Conservation (phyloP, 2,113 vertebrate species). For the Elephantulus edwardii region DNA sequence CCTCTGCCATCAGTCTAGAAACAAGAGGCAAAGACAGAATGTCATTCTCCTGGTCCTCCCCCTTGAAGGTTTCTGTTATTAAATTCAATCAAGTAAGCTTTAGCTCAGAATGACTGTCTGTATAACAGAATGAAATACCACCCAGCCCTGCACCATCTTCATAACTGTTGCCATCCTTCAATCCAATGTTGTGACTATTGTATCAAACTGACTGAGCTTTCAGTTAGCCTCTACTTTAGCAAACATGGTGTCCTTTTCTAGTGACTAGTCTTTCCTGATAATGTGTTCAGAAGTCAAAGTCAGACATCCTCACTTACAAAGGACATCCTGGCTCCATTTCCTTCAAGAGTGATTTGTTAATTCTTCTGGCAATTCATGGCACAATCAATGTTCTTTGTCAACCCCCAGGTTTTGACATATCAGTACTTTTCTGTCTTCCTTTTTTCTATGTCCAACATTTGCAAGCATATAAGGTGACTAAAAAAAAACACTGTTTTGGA, state of each 20-base stretch:
- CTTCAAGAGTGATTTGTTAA: neutral
- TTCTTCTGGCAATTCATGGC: neutral
- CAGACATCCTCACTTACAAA: neutral
- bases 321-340: neutral
- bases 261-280: neutral
- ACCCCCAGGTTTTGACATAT: neutral
- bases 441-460: neutral
- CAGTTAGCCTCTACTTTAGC: neutral
- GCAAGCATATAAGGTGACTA: neutral
- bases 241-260: neutral
- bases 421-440: neutral
- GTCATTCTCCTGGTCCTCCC: neutral
- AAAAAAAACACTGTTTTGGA: neutral
- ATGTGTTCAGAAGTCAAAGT: neutral
- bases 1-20: neutral
- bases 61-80: neutral
- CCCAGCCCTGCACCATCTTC: too few relatives aligned
- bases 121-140: too few relatives aligned
- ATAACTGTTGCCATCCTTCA: neutral
- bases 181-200: neutral
- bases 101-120: too few relatives aligned
- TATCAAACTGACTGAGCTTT: neutral
- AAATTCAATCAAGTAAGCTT: neutral
- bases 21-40: neutral
- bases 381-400: neutral